Base-by-base conservation (phyloP, 2,797 vertebrate species). In the Salmo trutta region DNA sequence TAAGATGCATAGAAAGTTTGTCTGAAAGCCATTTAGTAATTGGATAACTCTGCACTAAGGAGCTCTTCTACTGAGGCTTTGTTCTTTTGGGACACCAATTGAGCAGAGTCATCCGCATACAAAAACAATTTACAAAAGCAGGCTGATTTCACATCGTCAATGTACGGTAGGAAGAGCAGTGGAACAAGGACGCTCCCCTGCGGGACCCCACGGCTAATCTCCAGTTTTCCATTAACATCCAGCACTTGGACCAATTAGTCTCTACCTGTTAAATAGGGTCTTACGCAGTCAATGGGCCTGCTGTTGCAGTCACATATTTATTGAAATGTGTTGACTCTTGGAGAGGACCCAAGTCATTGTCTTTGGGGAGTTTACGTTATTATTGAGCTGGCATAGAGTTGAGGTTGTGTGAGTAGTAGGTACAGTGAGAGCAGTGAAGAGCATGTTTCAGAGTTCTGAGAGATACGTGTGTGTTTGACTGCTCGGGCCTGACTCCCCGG, bases 401-500 rank as follows among this genome's bases (percentile, higher is more conserved):
- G 36, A 71, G 19, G 36, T 4, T 47, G 68, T 10, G 15, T 47
- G 6, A 41, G 41, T 71, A 17, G 16, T 14, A 47, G n/a, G 19
- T 16, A 14, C 33, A 7, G 19, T 21, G 31, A 41, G 67, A 71
- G 2, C 41, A 51, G 36, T 71, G 12, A 21, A 21, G n/a, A 71
- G n/a, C 33, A 7, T 21, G 33, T n/a, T 4, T 41, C 41, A 47
- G 33, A 56, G 52, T 73, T 41, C 17, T 17, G 59, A 24, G 59
- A 24, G 59, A 12, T 24, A 10, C n/a, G 27, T 64, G 66, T 17
- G 70, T 3, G 14, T 72, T 24, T 71, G 70, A 52, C 41, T 21
- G 12, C 15, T 12, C 4, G 3, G 27, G 72, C 75, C 78, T 89
- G 79, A 84, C 67, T 81, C 31, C 83, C 78, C 77, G 84, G 79